Evolutionary conservation across 2,797 vertebrate genomes (phyloP), one percentile per base, ranked within the genome.

Genomic region (Sebastes matsubarae): DNA sequence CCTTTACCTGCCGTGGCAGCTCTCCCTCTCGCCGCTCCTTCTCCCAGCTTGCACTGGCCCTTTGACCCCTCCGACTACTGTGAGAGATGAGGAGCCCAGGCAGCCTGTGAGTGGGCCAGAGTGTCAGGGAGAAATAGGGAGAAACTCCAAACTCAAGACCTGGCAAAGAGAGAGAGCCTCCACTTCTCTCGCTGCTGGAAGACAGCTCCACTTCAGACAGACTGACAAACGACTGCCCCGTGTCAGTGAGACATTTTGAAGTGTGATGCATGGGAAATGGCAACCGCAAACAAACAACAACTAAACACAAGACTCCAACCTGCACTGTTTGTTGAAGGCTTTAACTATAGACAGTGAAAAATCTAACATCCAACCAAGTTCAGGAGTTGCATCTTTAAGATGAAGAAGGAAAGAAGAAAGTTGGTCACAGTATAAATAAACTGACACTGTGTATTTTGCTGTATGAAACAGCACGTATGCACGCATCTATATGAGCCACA

Each of bases 21-120:
- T 88, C 90, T 92, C 86, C 90, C 93, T 90, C 91, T 90, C 84
- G 83, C 83, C 74, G 86, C 89, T 84, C 86, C 84, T 82, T 89
- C 91, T 92, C 94, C 93, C 94, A 90, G 93, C 91, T 90, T 92
- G 94, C 87, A 76, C 81, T 76, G 86, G 94, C 94, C 93, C 93
- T 94, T 93, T 96, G 95, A 96, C 95, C 95, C 90, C 80, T 91
- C 80, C 64, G 83, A 93, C 93, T 93, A 89, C 92, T 92, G 94
- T 82, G 90, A 93, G 94, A 93, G 92, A 95, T 90, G 92, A 95
- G 94, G 93, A 93, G 93, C 90, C 90, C 91, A 89, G 92, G 91
- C 82, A 92, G 90, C 83, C 79, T 30, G 87, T n/a, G 87, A 89
- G 91, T 73, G 87, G 93, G 90, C 89, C 88, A 91, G 90, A 92